Percentiles rank a stretch among this genome's conserved stretches.
phyloP scores from a whole-genome alignment of 2,888 invertebrate genomes.

The Psococerastis gibbosa region DNA sequence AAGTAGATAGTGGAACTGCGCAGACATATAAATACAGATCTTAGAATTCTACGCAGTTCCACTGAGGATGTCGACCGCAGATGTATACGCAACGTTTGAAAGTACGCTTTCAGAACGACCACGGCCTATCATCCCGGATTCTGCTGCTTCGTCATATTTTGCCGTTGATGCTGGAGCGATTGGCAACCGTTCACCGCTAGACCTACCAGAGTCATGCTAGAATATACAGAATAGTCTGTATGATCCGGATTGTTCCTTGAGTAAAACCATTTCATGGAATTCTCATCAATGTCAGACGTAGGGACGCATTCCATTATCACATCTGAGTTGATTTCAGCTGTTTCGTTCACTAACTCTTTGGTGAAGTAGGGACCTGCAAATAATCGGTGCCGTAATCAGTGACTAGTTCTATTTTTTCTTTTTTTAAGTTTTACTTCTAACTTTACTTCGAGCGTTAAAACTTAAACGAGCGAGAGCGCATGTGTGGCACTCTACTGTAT shows the following conservation, averaged over 20 bases:
- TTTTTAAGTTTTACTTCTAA: too few relatives aligned
- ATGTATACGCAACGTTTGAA: constrained; percentile 76
- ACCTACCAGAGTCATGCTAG: too few relatives aligned
- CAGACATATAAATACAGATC: constrained; percentile 48
- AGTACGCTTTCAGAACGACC: constrained; percentile 54
- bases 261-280: constrained; percentile 61
- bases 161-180: too few relatives aligned
- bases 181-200: too few relatives aligned
- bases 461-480: too few relatives aligned
- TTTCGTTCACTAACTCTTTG: constrained; percentile 62
- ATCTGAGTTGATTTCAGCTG: constrained; percentile 50
- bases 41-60: constrained; percentile 59
- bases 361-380: constrained; percentile 74
- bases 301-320: constrained; percentile 60
- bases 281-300: constrained; percentile 61
- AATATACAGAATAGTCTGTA: too few relatives aligned
- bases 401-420: too few relatives aligned
- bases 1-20: constrained; percentile 68
- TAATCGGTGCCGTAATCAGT: too few relatives aligned
- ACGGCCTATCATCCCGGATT: constrained; percentile 21
- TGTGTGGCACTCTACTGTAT: too few relatives aligned
- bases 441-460: too few relatives aligned
- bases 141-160: constrained; percentile 24
- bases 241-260: constrained; percentile 27
- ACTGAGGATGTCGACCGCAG: constrained; percentile 58